phyloP scores from a whole-genome alignment of 2,797 vertebrate species.

The Hypotaenidia philippensis region DNA sequence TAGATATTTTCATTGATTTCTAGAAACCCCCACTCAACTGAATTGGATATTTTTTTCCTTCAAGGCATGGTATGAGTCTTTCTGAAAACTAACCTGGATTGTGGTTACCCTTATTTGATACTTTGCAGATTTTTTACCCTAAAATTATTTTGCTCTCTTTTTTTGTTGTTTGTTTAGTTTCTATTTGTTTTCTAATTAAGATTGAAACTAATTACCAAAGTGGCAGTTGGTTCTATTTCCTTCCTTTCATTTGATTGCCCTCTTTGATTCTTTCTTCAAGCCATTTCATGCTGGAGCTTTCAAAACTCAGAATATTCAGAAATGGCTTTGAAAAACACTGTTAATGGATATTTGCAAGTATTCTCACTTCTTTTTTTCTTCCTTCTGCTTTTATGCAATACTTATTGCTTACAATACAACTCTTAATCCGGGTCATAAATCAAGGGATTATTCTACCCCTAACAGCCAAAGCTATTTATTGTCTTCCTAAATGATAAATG shows the following conservation, averaged over 20 bases:
- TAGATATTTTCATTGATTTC: not conserved
- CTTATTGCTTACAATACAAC: not conserved
- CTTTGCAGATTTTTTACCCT: not conserved
- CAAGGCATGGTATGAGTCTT: fast-evolving
- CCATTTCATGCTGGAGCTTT: not conserved
- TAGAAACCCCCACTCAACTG: not conserved
- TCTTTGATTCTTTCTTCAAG: not conserved
- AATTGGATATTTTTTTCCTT: not conserved
- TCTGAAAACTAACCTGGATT: not conserved
- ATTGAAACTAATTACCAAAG: not conserved
- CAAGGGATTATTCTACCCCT: not conserved
- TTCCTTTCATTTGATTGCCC: not conserved
- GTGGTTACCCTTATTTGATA: not conserved
- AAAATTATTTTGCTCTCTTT: not conserved
- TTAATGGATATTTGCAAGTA: not conserved
- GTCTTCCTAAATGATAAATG: constrained; percentile 3
- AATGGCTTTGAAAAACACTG: not conserved
- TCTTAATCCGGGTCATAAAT: not conserved
- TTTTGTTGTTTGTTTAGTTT: not conserved
- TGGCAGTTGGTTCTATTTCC: not conserved
- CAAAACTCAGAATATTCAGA: not conserved
- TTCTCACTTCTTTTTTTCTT: not conserved
- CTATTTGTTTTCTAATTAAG: not conserved
- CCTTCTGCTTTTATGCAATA: not conserved
- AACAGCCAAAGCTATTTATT: not conserved